Base-by-base conservation (phyloP, 2,888 invertebrate genomes). In the Anodontia alba region DNA sequence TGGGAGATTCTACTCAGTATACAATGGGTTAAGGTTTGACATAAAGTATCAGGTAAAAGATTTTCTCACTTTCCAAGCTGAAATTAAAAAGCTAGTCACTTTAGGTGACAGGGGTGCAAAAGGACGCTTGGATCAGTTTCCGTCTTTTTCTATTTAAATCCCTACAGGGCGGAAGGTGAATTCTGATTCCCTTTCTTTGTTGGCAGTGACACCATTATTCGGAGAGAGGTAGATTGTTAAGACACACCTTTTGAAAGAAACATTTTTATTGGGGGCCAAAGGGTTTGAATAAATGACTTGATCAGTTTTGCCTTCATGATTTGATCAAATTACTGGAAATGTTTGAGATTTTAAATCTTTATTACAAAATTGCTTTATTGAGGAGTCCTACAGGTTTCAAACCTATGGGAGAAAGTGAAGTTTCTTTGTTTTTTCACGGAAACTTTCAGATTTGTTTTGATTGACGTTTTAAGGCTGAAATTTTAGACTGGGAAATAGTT, bases 111-210 rank as follows among this genome's bases (percentile, higher is more conserved):
- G 23, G 62, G 62, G 26, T 33, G 62, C 20, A 33, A 20, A 17
- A 31, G 23, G 17, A 62, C 33, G 33, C 17, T 33, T 7, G 33
- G 31, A 62, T 62, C 62, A 62, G 15, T 62, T 62, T 62, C 62
- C 17, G 33, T 62, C 33, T 23, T 29, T 62, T 62, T 62, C 62
- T 62, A 29, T 62, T 15, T 62, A 62, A 29, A 62, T 5, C 62
- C 62, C 62, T 33, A 20, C 17, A 62, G 62, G 62, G 62, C 62
- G 62, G 62, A 20, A 23, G 62, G 26, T 62, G 62, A 62, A 33
- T 62, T 62, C 33, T 62, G 62, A 62, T 10, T 62, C 62, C 62
- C 33, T 62, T 62, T 62, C 62, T 62, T 62, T 62, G 62, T 62
- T 29, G 33, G 1, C 17, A 8, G 8, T 62, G 62, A 62, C 62